Evolutionary conservation across 1,140 invertebrate genomes (phyloP), one percentile per base, ranked within the genome.

Genomic region (Heliconius congener): DNA sequence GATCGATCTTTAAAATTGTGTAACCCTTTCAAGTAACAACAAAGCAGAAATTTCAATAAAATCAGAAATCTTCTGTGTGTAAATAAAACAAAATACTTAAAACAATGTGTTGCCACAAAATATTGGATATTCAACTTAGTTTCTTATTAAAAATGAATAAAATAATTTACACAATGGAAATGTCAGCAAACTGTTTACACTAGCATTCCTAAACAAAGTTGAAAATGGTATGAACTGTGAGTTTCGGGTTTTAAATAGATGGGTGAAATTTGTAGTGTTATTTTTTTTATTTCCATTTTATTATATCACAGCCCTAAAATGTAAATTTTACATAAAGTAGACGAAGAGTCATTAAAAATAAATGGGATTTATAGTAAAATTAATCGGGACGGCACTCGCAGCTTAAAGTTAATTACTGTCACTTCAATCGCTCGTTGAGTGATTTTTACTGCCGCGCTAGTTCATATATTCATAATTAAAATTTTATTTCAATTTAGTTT

Each of bases 401-500:
- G n/a, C 39, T 76, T 46, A 27, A 66, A 71, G 39, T 42, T 76
- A 70, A 46, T 76, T 76, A 76, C 57, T 66, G 74, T 42, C 57
- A 19, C 74, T 46, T 34, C 11, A 74, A 52, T 76, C 57, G 37
- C n/a, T 23, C 8, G 30, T 37, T 42, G 74, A 76, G 34, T 66
- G 60, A 70, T 30, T 76, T 76, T 42, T 70, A n/a, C 46, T 13
- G 74, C 66, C 57, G 39, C 39, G 39, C 74, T 76, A 70, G 23
- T 70, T 66, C 9, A 0, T 66, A 66, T 11, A 66, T 30, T 66
- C 60, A 27, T 66, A 27, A 27, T 27, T 27, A 66, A 66, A 23
- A 60, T 60, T 57, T 23, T 60, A 23, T 60, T 11, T 60, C 9
- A n/a, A 60, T 11, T 11, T 60, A 1, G 8, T 5, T 52, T 52